These are phyloP conservation scores for Coelopa pilipes DNA, from an alignment of 2,888 invertebrate genomes.

Conservation along the genomic window DNA sequence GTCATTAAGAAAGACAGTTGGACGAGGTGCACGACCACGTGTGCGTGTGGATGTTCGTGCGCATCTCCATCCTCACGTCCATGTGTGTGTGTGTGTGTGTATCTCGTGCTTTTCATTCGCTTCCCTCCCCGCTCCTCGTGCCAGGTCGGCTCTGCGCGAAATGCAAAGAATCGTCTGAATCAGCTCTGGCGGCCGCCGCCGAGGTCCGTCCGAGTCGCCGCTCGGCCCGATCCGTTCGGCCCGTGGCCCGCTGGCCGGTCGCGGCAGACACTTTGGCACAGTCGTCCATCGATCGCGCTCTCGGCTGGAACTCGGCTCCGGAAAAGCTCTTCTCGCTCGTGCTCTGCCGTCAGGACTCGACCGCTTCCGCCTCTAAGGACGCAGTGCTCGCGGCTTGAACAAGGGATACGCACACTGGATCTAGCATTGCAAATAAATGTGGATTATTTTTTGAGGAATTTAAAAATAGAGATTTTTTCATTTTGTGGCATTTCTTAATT, in stretches of 20 bases:
- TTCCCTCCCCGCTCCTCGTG: not conserved
- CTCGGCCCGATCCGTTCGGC: not conserved
- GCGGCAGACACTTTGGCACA: slow-evolving; percentile 47
- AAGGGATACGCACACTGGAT: not conserved
- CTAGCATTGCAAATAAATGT: not conserved
- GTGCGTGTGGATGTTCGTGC: slow-evolving; percentile 12
- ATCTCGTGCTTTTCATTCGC: slow-evolving; percentile 28
- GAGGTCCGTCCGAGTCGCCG: not conserved
- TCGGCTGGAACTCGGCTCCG: slow-evolving; percentile 34
- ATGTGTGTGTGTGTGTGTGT: not conserved
- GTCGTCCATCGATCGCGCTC: slow-evolving; percentile 46
- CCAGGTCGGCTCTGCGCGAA: slow-evolving; percentile 10
- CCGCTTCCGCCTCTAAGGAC: not conserved
- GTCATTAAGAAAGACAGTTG: slow-evolving; percentile 9
- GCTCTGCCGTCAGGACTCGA: no score
- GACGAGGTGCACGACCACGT: slow-evolving; percentile 3
- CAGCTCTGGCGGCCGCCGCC: not conserved
- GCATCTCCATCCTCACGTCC: slow-evolving; percentile 11
- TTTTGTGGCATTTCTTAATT: no score
- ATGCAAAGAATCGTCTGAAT: slow-evolving; percentile 19
- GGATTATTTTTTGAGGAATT: no score
- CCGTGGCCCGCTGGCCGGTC: slow-evolving; percentile 19
- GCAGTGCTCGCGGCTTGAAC: not conserved
- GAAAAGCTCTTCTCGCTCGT: no score
- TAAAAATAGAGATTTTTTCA: no score